Evolutionary conservation across 2,113 vertebrate genomes (phyloP), one percentile per base, ranked within the genome.

Genomic region (Girardinichthys multiradiatus): DNA sequence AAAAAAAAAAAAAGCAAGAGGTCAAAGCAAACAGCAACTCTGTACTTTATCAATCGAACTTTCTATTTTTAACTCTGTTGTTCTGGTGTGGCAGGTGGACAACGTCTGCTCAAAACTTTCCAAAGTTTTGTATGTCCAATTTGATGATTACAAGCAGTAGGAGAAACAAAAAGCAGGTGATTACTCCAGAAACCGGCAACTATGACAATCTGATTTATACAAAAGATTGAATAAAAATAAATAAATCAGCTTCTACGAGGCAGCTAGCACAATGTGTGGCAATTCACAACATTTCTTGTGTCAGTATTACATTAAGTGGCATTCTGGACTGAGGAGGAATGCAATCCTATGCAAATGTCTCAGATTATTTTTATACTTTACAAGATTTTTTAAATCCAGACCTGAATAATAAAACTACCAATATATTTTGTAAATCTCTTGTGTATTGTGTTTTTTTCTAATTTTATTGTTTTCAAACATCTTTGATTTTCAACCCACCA

Each of bases 21-120:
- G 21, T 31, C 28, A 64, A 26, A 57, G 28, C 48, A 48, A 62
- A 72, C 12, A 33, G 21, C 45, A 8, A 4, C 7, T 35, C 11
- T 64, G 30, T 31, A 57, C 15, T 57, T 28, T 63, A 63, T 39
- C 14, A n/a, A 64, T 33, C 39, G 10, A 68, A n/a, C 11, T 78
- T n/a, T 69, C 42, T 8, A 62, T 59, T 65, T 61, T 26, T 21
- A 57, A 30, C 9, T n/a, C 15, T 30, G 54, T 10, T 17, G 7
- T 15, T 8, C 10, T 29, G 27, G 37, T 14, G 31, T 60, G 27
- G 15, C 14, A 68, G 21, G 8, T 24, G 27, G 14, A 29, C 26
- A 13, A 27, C 30, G 64, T 61, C 11, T 57, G 26, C 28, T n/a
- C 4, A 39, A 60, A 13, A 11, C 35, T 15, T 29, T 37, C 24